phyloP scores from a whole-genome alignment of 2,888 invertebrate genomes.

The Lochmaea crataegi region DNA sequence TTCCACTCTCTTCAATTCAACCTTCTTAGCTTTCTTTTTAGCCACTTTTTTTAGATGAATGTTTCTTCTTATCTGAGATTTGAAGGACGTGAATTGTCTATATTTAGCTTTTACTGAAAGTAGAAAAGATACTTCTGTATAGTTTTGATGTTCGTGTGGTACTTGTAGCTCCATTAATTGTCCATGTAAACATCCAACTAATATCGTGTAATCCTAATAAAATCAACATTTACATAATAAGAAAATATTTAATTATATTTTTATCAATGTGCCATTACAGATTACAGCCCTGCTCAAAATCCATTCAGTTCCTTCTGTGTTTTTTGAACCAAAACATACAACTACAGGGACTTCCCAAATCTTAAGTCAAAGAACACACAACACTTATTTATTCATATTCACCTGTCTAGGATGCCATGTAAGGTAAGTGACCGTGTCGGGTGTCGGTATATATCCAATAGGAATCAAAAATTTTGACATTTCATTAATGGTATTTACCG shows the following conservation, averaged over 20 bases:
- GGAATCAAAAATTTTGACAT: conserved; percentile 68
- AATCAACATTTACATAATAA: conserved; percentile 20
- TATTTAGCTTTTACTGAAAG: conserved; percentile 59
- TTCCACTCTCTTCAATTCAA: conserved; percentile 69
- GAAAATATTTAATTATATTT: too few relatives aligned
- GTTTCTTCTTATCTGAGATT: conserved; percentile 71
- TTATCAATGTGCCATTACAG: too few relatives aligned
- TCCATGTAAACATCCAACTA: conserved; percentile 70
- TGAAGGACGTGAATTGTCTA: conserved; percentile 70
- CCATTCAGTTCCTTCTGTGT: too few relatives aligned
- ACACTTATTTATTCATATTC: conserved; percentile 21
- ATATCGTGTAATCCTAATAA: conserved; percentile 62
- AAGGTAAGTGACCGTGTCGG: conserved; percentile 73
- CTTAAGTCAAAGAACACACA: too few relatives aligned
- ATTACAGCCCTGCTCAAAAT: too few relatives aligned
- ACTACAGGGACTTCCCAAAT: too few relatives aligned
- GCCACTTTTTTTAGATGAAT: conserved; percentile 70
- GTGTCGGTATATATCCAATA: conserved; percentile 76
- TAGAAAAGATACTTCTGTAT: conserved; percentile 66
- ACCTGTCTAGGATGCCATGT: conserved; percentile 68
- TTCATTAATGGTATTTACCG: conserved; percentile 58
- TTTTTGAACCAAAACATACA: too few relatives aligned
- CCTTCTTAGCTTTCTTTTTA: conserved; percentile 66
- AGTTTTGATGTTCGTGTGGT: conserved; percentile 62
- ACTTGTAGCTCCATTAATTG: conserved; percentile 69